phyloP scores from a whole-genome alignment of 2,888 invertebrate species.

The Junonia oenone region DNA sequence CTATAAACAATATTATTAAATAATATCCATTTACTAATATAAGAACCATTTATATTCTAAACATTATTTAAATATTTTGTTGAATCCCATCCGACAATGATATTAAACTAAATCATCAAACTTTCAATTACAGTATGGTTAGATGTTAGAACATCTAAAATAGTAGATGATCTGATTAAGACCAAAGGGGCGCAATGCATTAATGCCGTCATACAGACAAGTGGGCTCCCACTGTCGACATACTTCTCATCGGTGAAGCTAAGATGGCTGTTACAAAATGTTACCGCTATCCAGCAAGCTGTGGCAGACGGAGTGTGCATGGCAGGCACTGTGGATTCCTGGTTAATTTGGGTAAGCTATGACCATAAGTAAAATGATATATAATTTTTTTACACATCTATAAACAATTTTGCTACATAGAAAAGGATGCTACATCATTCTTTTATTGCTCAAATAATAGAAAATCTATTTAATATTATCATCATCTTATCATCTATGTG shows the following conservation, averaged over 20 bases:
- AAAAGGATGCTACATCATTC: no score
- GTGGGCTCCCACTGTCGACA: constrained; percentile 96
- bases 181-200: constrained; percentile 59
- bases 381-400: not conserved
- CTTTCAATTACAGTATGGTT: constrained; percentile 87
- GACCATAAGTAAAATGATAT: not conserved
- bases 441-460: no score
- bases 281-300: constrained; percentile 85
- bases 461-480: no score
- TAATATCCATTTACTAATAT: no score
- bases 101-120: not conserved
- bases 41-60: no score
- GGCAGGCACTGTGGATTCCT: constrained; percentile 95
- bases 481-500: no score
- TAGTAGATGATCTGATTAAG: constrained; percentile 85
- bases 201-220: constrained; percentile 69
- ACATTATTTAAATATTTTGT: no score
- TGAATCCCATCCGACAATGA: no score
- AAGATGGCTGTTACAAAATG: constrained; percentile 94
- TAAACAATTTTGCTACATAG: no score
- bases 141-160: constrained; percentile 91
- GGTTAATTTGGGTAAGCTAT: constrained; percentile 92
- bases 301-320: constrained; percentile 84
- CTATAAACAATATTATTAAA: no score
- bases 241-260: constrained; percentile 98